Percentiles rank a stretch among this genome's conserved stretches.
Conservation (phyloP, 2,888 invertebrate species). For the Tinea pellionella region DNA sequence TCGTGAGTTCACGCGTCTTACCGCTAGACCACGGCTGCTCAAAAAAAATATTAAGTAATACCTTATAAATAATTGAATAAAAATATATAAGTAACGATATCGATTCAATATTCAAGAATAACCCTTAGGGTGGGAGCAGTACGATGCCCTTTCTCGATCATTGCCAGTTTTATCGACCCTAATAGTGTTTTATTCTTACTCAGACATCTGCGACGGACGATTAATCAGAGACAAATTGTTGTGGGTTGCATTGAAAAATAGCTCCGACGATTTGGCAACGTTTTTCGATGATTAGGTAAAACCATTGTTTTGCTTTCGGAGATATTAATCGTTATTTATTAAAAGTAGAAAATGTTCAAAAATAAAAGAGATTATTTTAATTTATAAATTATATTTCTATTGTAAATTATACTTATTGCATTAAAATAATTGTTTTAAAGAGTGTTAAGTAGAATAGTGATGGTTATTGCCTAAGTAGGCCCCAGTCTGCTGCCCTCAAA, state of each 20-base stretch:
- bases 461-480: too few species aligned
- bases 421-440: too few species aligned
- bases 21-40: too few species aligned
- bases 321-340: neutral
- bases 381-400: too few species aligned
- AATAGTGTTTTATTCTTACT: constrained; percentile 30
- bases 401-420: too few species aligned
- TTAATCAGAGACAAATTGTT: constrained; percentile 29
- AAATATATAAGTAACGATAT: too few species aligned
- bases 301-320: neutral
- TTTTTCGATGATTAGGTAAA: neutral
- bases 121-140: constrained; percentile 9
- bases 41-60: too few species aligned
- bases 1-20: too few species aligned
- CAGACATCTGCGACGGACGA: constrained; percentile 35
- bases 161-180: constrained; percentile 24
- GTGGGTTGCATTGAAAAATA: constrained; percentile 15
- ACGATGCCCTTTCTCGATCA: constrained; percentile 24
- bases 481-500: too few species aligned
- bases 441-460: too few species aligned
- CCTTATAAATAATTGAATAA: too few species aligned
- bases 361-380: too few species aligned
- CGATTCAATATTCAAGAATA: neutral
- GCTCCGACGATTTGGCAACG: constrained; percentile 2
- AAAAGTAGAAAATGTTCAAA: neutral